Percentiles rank a stretch among this genome's conserved stretches.
These are phyloP conservation scores for Gymnothorax reevesii DNA, from an alignment of 2,797 vertebrate species.

Conservation along the genomic window DNA sequence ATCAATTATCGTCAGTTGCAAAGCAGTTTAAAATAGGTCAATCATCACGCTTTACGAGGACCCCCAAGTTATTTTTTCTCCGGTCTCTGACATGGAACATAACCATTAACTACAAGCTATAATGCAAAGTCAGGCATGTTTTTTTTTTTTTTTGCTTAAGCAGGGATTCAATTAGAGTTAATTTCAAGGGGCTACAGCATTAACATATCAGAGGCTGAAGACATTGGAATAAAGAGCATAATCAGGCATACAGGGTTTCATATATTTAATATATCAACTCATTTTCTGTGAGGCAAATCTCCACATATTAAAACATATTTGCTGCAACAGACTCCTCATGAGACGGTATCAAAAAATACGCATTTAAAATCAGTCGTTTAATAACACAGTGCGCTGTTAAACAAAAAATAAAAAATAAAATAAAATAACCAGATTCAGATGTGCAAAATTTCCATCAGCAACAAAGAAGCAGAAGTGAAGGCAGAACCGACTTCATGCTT, in stretches of 20 bases:
- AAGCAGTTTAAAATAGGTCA: background rate
- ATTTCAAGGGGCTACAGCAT: background rate
- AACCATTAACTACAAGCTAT: background rate
- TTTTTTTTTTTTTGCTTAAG: background rate
- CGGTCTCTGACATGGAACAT: background rate
- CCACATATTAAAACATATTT: background rate
- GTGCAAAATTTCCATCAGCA: background rate
- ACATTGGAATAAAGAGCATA: constrained; percentile 1
- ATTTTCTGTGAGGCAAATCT: background rate
- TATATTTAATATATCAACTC: constrained; percentile 15
- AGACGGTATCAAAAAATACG: constrained; percentile 62
- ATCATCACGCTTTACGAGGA: background rate
- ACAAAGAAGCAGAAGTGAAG: background rate
- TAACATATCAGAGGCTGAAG: background rate
- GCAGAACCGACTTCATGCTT: background rate
- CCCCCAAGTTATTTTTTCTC: background rate
- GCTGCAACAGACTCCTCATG: background rate
- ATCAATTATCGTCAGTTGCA: background rate
- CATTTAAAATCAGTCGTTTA: constrained; percentile 35
- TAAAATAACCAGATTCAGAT: constrained; percentile 32
- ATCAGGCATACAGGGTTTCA: background rate
- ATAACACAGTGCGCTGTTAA: constrained; percentile 34
- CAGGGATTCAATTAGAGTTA: background rate
- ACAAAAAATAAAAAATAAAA: constrained; percentile 42
- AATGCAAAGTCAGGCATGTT: background rate